Evolutionary conservation across 2,113 vertebrate species (phyloP).

Genomic region (Tragulus kanchil): DNA sequence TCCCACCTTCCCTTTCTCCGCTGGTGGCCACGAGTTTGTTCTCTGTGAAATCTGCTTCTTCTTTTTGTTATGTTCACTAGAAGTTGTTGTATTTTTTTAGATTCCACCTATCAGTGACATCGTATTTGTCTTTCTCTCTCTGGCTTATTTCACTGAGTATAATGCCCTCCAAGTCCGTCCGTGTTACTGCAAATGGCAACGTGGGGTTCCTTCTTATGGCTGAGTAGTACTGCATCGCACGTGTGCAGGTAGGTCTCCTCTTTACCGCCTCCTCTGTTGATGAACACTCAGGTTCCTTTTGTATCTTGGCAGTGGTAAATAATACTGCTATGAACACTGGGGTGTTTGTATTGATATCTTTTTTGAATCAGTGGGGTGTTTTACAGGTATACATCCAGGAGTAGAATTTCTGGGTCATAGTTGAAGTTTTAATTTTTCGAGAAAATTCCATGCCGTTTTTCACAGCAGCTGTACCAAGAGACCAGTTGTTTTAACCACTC

Average conservation of each 20-base stretch:
- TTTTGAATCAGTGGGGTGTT: neutral
- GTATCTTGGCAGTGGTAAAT: neutral
- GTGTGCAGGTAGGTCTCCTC: neutral
- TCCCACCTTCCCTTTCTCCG: neutral
- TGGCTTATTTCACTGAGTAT: neutral
- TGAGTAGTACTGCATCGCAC: too few species aligned
- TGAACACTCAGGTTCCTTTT: neutral
- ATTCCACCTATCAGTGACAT: neutral
- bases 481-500: neutral
- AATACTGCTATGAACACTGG: neutral
- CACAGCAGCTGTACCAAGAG: neutral
- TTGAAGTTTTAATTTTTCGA: neutral
- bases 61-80: neutral
- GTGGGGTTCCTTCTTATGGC: neutral
- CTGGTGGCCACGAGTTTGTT: neutral
- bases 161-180: neutral
- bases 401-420: neutral
- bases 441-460: neutral
- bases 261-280: neutral
- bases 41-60: neutral
- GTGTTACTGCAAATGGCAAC: neutral
- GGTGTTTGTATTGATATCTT: neutral
- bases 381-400: neutral
- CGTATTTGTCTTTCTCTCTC: neutral
- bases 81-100: neutral